Base-by-base conservation (phyloP, 2,888 invertebrate species). In the Escarpia spicata region DNA sequence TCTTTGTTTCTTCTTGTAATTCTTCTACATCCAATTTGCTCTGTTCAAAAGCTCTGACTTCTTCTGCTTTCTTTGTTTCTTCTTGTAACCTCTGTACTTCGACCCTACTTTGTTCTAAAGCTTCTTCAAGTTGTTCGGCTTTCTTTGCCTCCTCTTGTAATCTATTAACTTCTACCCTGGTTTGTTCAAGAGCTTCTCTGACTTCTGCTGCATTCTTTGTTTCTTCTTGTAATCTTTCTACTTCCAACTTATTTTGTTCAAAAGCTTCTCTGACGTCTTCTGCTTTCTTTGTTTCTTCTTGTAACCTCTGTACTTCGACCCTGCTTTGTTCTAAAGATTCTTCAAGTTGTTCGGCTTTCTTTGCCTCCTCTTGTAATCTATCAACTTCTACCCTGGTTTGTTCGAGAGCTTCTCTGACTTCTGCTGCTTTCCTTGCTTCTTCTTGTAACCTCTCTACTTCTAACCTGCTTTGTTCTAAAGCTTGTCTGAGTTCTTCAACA, bases 331-430 rank as follows among this genome's bases (percentile, higher is more conserved):
- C 75, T 26, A 75, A 75, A 12, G 75, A 15, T 75, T 75, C 26
- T 75, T 26, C 26, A 19, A 75, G 26, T 75, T 75, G 26, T 75
- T 75, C 75, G 15, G 75, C 75, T 75, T 75, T 75, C 75, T 75
- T 75, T 75, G 3, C n/a, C 26, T 75, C 75, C 0, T 75, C 75
- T 75, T 92, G 52, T 37, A 58, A 15, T 60, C 52, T 43, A 15
- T 92, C 15, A 10, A n/a, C 60, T 75, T 75, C 75, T 75, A n/a
- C 3, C 75, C n/a, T 19, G n/a, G n/a, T 75, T 75, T 75, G 75
- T 92, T 92, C 60, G 26, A 92, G 75, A 12, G 19, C 92, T 58
- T 45, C 37, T 31, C n/a, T 60, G n/a, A 60, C 60, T 60, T 92
- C 43, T 31, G 26, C 75, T 31, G 31, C 31, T 58, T 58, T 92